Conservation (phyloP, 2,113 vertebrate genomes). For the Channa argus region DNA sequence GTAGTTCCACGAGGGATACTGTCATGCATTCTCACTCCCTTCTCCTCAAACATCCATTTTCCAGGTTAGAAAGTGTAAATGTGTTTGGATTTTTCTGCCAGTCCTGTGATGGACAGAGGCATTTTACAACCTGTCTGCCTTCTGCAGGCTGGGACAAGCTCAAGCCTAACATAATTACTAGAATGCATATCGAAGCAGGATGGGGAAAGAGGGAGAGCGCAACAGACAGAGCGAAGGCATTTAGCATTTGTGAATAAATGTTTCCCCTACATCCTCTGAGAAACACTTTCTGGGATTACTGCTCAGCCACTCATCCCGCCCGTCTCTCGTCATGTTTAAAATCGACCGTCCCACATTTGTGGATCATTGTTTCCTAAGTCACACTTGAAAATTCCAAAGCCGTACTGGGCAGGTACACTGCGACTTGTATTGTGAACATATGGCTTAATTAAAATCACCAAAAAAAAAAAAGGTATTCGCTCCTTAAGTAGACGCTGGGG, state of each 20-base stretch:
- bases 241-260: slow-evolving; percentile 36
- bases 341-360: slow-evolving; percentile 40
- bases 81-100: too few species aligned
- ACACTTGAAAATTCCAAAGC: slow-evolving; percentile 44
- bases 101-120: too few species aligned
- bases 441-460: slow-evolving; percentile 32
- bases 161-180: not conserved
- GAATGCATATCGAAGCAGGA: not conserved
- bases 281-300: slow-evolving; percentile 47
- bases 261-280: slow-evolving; percentile 22
- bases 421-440: slow-evolving; percentile 5
- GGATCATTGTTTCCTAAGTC: slow-evolving; percentile 37
- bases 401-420: not conserved
- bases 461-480: slow-evolving; percentile 17
- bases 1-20: too few species aligned
- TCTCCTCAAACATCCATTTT: too few species aligned
- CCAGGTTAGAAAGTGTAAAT: too few species aligned
- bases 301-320: slow-evolving; percentile 55
- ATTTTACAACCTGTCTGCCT: too few species aligned
- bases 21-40: too few species aligned
- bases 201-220: not conserved
- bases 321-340: slow-evolving; percentile 56
- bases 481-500: slow-evolving; percentile 17
- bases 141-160: not conserved
- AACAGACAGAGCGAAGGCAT: not conserved